Conservation (phyloP, 2,797 vertebrate species). For the Pseudochirops corinnae region DNA sequence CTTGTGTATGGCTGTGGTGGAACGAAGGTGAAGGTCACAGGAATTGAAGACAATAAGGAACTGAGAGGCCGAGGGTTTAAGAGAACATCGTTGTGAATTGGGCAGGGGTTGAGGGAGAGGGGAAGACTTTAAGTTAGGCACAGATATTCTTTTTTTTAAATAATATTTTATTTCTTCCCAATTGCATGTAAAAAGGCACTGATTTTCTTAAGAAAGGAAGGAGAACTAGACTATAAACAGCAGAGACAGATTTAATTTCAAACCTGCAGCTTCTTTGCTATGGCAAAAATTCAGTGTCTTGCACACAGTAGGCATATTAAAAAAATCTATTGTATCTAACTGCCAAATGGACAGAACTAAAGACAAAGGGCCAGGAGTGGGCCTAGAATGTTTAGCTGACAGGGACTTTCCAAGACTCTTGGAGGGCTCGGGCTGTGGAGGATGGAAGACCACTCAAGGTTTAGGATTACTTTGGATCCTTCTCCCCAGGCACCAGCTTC, state of each 20-base stretch:
- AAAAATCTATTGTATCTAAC: neutral
- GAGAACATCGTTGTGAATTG: neutral
- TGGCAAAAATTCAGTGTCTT: neutral
- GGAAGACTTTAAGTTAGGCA: neutral
- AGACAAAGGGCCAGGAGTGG: neutral
- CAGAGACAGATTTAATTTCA: neutral
- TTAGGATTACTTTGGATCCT: neutral
- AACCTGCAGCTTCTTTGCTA: neutral
- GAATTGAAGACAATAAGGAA: neutral
- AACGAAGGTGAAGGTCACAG: neutral
- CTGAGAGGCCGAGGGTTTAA: neutral
- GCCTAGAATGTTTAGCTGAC: neutral
- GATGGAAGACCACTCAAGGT: neutral
- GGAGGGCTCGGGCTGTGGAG: neutral
- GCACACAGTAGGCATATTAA: neutral
- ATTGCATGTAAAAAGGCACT: neutral
- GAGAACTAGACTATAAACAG: neutral
- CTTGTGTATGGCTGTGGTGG: neutral
- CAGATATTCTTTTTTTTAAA: neutral
- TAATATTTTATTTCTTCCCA: neutral
- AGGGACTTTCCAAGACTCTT: neutral
- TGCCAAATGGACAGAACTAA: neutral
- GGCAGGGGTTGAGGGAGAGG: neutral
- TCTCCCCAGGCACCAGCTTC: neutral
- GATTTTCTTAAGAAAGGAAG: neutral